phyloP scores from a whole-genome alignment of 2,797 vertebrate species.

The Phalloptychus januarius region DNA sequence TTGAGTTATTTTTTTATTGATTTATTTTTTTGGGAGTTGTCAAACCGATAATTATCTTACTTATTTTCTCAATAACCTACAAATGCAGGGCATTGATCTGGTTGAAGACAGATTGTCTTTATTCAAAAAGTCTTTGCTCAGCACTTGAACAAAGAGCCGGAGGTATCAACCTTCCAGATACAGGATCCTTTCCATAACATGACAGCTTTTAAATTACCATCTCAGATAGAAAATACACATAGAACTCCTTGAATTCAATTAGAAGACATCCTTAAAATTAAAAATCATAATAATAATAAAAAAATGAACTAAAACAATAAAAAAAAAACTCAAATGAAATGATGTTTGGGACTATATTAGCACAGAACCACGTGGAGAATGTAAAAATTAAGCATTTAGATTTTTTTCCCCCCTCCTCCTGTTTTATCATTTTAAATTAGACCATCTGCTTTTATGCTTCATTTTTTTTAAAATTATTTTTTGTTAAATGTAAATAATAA shows the following conservation, averaged over 20 bases:
- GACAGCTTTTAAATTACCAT: constrained; percentile 87
- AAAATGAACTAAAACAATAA: neutral
- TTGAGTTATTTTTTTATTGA: neutral
- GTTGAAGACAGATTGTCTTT: constrained; percentile 98
- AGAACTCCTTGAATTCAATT: constrained; percentile 87
- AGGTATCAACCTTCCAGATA: constrained; percentile 93
- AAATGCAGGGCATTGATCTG: constrained; percentile 72
- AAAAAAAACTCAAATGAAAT: constrained; percentile 48
- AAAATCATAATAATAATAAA: constrained; percentile 17
- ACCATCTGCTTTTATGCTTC: constrained; percentile 72
- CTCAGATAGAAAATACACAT: constrained; percentile 86
- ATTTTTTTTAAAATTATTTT: constrained; percentile 14
- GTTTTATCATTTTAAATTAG: constrained; percentile 74
- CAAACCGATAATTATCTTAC: neutral
- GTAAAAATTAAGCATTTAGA: constrained; percentile 69
- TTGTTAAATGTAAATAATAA: constrained; percentile 80
- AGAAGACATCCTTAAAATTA: constrained; percentile 85
- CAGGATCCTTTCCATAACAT: constrained; percentile 89
- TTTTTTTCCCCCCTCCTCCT: neutral
- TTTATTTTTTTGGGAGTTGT: neutral
- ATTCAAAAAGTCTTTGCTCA: constrained; percentile 96
- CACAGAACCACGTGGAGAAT: constrained; percentile 87
- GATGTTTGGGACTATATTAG: constrained; percentile 86
- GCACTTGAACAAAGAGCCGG: constrained; percentile 91
- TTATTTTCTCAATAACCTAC: constrained; percentile 51